These are phyloP conservation scores for Priapulus caudatus DNA, from an alignment of 2,888 invertebrate genomes.

Conservation along the genomic window DNA sequence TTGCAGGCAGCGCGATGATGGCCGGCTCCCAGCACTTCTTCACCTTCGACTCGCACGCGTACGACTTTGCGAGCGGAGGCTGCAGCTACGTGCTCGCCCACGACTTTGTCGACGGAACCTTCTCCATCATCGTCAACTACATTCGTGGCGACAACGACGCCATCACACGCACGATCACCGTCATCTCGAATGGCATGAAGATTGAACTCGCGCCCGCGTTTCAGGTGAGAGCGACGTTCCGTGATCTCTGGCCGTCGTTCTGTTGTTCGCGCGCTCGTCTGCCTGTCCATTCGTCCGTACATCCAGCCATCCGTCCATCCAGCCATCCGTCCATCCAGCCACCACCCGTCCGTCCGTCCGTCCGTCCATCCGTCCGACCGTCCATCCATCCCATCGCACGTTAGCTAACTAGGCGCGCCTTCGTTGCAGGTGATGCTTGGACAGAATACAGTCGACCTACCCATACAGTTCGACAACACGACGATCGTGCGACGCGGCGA, in stretches of 20 bases:
- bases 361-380: too few relatives aligned
- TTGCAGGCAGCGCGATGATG: slow-evolving; percentile 40
- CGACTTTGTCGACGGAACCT: slow-evolving; percentile 34
- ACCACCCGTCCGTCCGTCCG: too few relatives aligned
- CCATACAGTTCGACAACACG: background rate
- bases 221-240: too few relatives aligned
- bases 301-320: too few relatives aligned
- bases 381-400: too few relatives aligned
- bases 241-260: too few relatives aligned
- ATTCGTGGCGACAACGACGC: background rate
- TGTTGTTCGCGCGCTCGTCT: too few relatives aligned
- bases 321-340: too few relatives aligned
- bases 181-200: background rate
- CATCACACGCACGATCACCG: background rate
- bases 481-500: background rate
- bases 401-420: too few relatives aligned
- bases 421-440: too few relatives aligned
- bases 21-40: slow-evolving; percentile 32
- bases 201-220: background rate
- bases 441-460: too few relatives aligned
- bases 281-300: too few relatives aligned
- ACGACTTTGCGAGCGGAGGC: slow-evolving; percentile 32
- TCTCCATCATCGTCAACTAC: slow-evolving; percentile 35
- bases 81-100: slow-evolving; percentile 36
- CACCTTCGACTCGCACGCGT: slow-evolving; percentile 35